A percentile compares a stretch with the other conserved stretches of the same genome.
Evolutionary conservation across 2,888 invertebrate genomes (phyloP).

Genomic region (Isoperla grammatica): DNA sequence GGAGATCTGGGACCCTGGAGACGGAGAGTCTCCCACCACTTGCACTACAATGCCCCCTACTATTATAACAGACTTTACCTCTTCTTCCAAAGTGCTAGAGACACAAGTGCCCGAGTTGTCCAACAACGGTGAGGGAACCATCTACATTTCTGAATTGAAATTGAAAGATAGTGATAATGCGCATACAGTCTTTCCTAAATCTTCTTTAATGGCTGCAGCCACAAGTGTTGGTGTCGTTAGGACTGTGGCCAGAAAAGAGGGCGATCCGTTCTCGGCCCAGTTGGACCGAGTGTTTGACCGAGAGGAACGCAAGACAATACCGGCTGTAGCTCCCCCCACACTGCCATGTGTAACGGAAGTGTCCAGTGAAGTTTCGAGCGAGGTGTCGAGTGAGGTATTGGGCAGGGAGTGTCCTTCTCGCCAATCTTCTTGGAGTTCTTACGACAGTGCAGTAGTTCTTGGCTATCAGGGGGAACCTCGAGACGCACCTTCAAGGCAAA

Average conservation of each 20-base stretch:
- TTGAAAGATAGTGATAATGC: constrained; percentile 10
- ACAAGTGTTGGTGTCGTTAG: constrained; percentile 52
- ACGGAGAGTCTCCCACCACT: constrained; percentile 35
- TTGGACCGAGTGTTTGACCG: constrained; percentile 65
- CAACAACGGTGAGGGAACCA: constrained; percentile 29
- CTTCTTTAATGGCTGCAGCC: not conserved
- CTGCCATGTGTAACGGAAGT: constrained; percentile 40
- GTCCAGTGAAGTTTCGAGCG: constrained; percentile 33
- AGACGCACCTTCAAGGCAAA: constrained; percentile 61
- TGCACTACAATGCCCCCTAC: constrained; percentile 24
- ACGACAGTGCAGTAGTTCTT: constrained; percentile 69
- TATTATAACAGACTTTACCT: constrained; percentile 43
- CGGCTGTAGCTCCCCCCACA: constrained; percentile 29
- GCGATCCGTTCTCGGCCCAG: constrained; percentile 65
- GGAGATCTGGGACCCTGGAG: constrained; percentile 65
- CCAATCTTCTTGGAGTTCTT: constrained; percentile 73
- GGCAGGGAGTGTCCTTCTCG: constrained; percentile 53
- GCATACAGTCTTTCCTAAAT: constrained; percentile 9
- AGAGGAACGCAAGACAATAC: constrained; percentile 50
- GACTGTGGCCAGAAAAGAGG: constrained; percentile 45
- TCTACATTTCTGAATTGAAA: constrained; percentile 23
- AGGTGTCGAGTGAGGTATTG: constrained; percentile 30
- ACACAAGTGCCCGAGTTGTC: constrained; percentile 18
- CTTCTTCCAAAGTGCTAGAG: constrained; percentile 40
- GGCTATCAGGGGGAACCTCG: constrained; percentile 48